Evolutionary conservation across 2,797 vertebrate genomes (phyloP).

Genomic region (Acrossocheilus fasciatus): DNA sequence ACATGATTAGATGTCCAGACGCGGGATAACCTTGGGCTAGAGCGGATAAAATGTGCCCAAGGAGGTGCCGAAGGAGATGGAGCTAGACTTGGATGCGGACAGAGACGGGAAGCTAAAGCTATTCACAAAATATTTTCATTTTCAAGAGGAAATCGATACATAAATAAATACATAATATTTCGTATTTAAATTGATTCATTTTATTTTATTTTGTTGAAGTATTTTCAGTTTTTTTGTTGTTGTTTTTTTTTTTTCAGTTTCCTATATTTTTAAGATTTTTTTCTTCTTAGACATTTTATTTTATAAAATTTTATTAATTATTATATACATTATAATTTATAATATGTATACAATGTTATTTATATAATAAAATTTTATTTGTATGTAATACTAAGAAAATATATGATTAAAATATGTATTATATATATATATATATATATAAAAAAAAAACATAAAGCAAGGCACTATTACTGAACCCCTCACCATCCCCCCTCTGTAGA

Average conservation of each 20-base stretch:
- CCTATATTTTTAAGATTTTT: neutral
- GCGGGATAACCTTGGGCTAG: slow-evolving; percentile 79
- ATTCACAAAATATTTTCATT: slow-evolving; percentile 76
- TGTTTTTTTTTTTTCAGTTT: neutral
- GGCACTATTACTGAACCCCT: slow-evolving; percentile 73
- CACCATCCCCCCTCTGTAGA: slow-evolving; percentile 66
- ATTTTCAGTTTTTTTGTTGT: neutral
- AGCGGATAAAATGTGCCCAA: slow-evolving; percentile 56
- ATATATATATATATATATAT: slow-evolving; percentile 59
- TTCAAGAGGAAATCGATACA: slow-evolving; percentile 29
- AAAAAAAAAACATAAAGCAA: too few species aligned
- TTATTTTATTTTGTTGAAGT: neutral
- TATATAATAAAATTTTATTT: too few species aligned
- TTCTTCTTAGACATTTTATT: too few species aligned
- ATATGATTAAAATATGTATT: neutral
- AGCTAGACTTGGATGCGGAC: slow-evolving; percentile 43
- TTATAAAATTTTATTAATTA: too few species aligned
- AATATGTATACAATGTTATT: too few species aligned
- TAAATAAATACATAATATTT: neutral
- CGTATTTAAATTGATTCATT: neutral
- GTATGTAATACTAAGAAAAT: too few species aligned
- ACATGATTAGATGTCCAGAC: slow-evolving; percentile 82
- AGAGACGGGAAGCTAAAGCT: slow-evolving; percentile 66
- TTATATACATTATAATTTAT: too few species aligned
- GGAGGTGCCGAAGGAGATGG: slow-evolving; percentile 27